phyloP scores from a whole-genome alignment of 2,888 invertebrate genomes.

The Nomada fabriciana region DNA sequence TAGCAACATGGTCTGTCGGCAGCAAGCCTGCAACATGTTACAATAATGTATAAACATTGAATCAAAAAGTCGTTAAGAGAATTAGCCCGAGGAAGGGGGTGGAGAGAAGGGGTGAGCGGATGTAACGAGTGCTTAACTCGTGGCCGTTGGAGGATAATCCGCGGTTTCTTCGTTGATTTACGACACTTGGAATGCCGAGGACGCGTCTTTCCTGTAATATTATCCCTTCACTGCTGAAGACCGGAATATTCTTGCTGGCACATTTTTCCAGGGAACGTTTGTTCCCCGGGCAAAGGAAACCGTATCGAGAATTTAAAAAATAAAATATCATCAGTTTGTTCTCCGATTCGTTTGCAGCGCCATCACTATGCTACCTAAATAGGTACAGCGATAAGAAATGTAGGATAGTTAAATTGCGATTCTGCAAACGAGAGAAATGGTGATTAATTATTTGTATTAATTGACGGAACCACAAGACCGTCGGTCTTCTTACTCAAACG shows the following conservation, averaged over 20 bases:
- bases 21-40: constrained; percentile 13
- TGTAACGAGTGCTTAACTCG: constrained; percentile 54
- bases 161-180: constrained; percentile 57
- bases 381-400: too few species aligned
- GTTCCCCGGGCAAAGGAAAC: neutral
- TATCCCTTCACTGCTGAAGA: constrained; percentile 18
- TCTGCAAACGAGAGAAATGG: too few species aligned
- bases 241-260: constrained; percentile 6
- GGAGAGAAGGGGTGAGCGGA: neutral
- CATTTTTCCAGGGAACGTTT: neutral
- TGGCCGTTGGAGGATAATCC: constrained; percentile 53
- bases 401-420: too few species aligned
- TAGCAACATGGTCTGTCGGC: constrained; percentile 20
- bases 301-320: neutral
- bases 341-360: neutral
- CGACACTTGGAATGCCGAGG: constrained; percentile 44
- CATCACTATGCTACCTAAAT: too few species aligned
- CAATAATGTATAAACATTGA: constrained; percentile 49
- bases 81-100: constrained; percentile 16
- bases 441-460: too few species aligned
- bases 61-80: constrained; percentile 54
- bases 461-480: too few species aligned
- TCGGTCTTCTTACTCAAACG: too few species aligned
- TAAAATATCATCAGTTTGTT: neutral
- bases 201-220: constrained; percentile 50